Evolutionary conservation across 2,888 invertebrate genomes (phyloP).

Genomic region (Patella caerulea): DNA sequence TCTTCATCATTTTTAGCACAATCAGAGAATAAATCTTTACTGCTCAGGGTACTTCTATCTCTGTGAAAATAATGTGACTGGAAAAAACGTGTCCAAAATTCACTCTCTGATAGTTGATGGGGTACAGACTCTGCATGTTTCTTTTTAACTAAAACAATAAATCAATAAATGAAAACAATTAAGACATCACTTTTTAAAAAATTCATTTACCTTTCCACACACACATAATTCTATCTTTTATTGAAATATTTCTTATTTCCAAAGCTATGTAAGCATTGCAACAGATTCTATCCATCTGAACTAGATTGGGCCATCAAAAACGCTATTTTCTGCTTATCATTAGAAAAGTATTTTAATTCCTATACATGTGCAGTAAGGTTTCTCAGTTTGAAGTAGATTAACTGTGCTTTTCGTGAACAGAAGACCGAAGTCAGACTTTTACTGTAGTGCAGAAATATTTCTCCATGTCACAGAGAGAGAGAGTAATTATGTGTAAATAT

Average conservation of each 20-base stretch:
- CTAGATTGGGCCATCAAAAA: too few species aligned
- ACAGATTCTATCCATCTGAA: too few species aligned
- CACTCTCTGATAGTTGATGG: slow-evolving; percentile 91
- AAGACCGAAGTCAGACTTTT: too few species aligned
- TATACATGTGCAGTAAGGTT: too few species aligned
- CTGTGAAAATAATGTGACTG: slow-evolving; percentile 92
- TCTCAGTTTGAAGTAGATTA: too few species aligned
- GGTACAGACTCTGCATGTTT: slow-evolving; percentile 98
- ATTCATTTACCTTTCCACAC: not conserved
- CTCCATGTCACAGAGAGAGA: too few species aligned
- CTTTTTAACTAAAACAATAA: slow-evolving; percentile 80
- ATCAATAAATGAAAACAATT: not conserved
- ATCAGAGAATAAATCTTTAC: slow-evolving; percentile 93
- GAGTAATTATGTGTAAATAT: too few species aligned
- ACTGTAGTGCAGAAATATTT: too few species aligned
- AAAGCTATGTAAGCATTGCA: too few species aligned
- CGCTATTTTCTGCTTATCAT: too few species aligned
- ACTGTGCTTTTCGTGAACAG: too few species aligned
- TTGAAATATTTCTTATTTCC: not conserved
- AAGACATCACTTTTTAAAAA: not conserved
- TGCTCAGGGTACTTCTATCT: slow-evolving; percentile 77
- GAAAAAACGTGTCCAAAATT: slow-evolving; percentile 99
- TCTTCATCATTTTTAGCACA: slow-evolving; percentile 97
- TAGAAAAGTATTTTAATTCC: too few species aligned
- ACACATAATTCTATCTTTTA: not conserved